Conservation (phyloP, 30 jellyfish, hydroid and myxozoan genomes). For the Mastigias papua region DNA sequence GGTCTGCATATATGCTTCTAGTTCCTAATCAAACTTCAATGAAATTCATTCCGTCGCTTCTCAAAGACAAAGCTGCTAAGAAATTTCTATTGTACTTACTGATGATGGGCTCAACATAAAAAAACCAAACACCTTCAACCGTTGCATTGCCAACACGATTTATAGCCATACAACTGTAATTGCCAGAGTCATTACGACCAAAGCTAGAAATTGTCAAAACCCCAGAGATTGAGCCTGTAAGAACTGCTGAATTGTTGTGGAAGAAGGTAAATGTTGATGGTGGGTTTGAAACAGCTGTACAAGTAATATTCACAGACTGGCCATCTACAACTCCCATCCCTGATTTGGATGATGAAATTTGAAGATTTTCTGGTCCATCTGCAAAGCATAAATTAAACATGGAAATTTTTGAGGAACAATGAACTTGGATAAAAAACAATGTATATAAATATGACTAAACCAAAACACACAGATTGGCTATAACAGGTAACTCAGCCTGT, state of each 20-base stretch:
- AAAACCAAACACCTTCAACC: slow-evolving; percentile 49
- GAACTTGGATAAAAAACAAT: too few relatives aligned
- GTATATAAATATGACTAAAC: too few relatives aligned
- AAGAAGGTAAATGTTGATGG: slow-evolving; percentile 38
- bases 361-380: slow-evolving; percentile 63
- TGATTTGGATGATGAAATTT: slow-evolving; percentile 53
- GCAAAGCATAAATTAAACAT: background rate
- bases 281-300: slow-evolving; percentile 67
- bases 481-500: too few relatives aligned
- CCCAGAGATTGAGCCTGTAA: slow-evolving; percentile 10
- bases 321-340: slow-evolving; percentile 31
- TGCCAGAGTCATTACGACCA: slow-evolving; percentile 44
- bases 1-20: too few relatives aligned
- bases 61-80: too few relatives aligned
- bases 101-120: slow-evolving; percentile 18
- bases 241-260: slow-evolving; percentile 25
- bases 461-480: too few relatives aligned
- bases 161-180: slow-evolving; percentile 56
- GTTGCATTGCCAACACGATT: slow-evolving; percentile 36
- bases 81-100: slow-evolving; percentile 15
- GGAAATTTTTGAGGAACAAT: too few relatives aligned
- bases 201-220: slow-evolving; percentile 42
- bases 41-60: too few relatives aligned
- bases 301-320: slow-evolving; percentile 21
- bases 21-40: too few relatives aligned